Evolutionary conservation across 2,888 invertebrate species (phyloP).

Genomic region (Lasioglossum oenotherae): DNA sequence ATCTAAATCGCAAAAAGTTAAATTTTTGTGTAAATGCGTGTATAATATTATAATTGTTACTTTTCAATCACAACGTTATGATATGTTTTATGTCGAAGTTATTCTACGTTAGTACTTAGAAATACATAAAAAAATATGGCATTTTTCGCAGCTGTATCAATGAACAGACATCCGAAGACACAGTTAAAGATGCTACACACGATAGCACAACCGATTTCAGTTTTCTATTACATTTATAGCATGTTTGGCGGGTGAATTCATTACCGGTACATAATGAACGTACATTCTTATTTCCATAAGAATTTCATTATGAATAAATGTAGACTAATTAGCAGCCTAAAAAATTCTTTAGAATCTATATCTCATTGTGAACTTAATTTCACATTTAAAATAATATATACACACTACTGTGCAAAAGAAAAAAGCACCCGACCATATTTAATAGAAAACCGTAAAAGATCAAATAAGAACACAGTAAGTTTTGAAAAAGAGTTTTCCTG

Average conservation of each 20-base stretch:
- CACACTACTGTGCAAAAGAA: not conserved
- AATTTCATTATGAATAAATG: constrained; percentile 32
- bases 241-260: constrained; percentile 38
- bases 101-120: not conserved
- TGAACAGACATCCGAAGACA: constrained; percentile 54
- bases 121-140: constrained; percentile 24
- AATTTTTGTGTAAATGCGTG: not conserved
- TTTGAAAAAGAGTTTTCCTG: too few relatives aligned
- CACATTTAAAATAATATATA: constrained; percentile 21
- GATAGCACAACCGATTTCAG: constrained; percentile 24
- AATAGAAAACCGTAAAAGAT: too few relatives aligned
- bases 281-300: constrained; percentile 22
- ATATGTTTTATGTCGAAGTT: constrained; percentile 59
- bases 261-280: constrained; percentile 33
- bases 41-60: not conserved
- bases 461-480: too few relatives aligned
- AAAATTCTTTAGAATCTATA: constrained; percentile 53
- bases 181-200: constrained; percentile 36
- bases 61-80: constrained; percentile 49
- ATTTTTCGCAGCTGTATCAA: not conserved
- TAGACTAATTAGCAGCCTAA: constrained; percentile 45
- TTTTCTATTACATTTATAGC: constrained; percentile 9
- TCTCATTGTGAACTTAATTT: constrained; percentile 27
- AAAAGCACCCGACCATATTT: too few relatives aligned
- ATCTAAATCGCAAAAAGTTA: not conserved